phyloP scores from a whole-genome alignment of 2,888 invertebrate genomes.

The Quadroppia sp. region DNA sequence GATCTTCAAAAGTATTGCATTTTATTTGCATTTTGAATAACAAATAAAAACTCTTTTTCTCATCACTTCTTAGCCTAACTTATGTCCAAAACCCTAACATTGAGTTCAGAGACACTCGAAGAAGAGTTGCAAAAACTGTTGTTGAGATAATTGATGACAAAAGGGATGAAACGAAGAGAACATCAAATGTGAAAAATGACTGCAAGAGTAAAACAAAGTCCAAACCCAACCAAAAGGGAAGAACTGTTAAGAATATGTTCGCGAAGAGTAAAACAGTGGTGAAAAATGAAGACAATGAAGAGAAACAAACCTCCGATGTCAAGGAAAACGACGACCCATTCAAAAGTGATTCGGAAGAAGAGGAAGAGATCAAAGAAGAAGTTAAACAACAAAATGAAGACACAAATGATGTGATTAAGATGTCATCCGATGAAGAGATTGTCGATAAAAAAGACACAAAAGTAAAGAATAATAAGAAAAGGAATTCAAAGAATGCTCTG shows the following conservation, averaged over 20 bases:
- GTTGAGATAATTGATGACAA: neutral
- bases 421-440: neutral
- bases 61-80: neutral
- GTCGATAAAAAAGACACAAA: neutral
- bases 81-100: neutral
- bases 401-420: neutral
- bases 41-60: neutral
- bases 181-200: neutral
- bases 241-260: slow-evolving; percentile 6
- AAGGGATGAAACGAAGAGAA: neutral
- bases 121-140: neutral
- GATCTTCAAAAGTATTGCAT: slow-evolving; percentile 10
- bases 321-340: slow-evolving; percentile 5
- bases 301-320: no score
- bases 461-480: neutral
- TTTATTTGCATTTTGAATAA: neutral
- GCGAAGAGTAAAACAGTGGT: slow-evolving; percentile 3
- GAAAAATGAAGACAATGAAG: neutral
- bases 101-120: neutral
- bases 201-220: neutral
- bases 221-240: neutral
- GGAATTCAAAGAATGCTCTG: neutral
- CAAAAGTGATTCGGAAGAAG: slow-evolving; percentile 13
- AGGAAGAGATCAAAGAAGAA: slow-evolving; percentile 2
- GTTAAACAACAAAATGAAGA: neutral